Evolutionary conservation across 2,113 vertebrate genomes (phyloP).

Genomic region (Mormyrus lacerda): DNA sequence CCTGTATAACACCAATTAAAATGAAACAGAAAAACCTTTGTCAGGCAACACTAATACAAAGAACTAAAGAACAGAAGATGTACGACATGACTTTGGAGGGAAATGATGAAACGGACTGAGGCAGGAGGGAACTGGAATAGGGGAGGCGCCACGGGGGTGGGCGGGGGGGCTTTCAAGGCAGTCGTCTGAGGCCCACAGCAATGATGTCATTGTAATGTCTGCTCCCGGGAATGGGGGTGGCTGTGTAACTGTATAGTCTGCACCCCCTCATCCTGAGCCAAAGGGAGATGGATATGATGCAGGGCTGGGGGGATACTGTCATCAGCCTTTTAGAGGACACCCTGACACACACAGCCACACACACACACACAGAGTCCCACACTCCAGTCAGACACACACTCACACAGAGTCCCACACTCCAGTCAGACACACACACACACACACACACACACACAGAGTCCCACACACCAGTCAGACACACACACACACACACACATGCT

Average conservation of each 20-base stretch:
- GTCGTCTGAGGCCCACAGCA: not conserved
- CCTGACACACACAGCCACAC: not conserved
- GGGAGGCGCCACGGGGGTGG: not conserved
- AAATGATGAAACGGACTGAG: not conserved
- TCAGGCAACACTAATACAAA: not conserved
- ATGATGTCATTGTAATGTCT: constrained; percentile 32
- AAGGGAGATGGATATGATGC: not conserved
- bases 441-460: not conserved
- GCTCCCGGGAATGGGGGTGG: not conserved
- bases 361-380: constrained; percentile 3
- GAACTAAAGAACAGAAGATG: not conserved
- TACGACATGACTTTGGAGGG: not conserved
- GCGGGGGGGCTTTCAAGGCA: not conserved
- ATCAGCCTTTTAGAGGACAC: not conserved
- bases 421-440: not conserved
- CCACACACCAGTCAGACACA: not conserved
- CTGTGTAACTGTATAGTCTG: not conserved
- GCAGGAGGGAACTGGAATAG: not conserved
- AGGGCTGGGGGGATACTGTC: not conserved
- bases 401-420: not conserved
- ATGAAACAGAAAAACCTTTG: not conserved
- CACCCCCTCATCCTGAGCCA: not conserved
- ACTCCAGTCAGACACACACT: not conserved
- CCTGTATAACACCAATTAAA: not conserved
- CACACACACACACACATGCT: not conserved